These are phyloP conservation scores for Cistogaster globosa DNA, from an alignment of 2,888 invertebrate species.

Conservation along the genomic window DNA sequence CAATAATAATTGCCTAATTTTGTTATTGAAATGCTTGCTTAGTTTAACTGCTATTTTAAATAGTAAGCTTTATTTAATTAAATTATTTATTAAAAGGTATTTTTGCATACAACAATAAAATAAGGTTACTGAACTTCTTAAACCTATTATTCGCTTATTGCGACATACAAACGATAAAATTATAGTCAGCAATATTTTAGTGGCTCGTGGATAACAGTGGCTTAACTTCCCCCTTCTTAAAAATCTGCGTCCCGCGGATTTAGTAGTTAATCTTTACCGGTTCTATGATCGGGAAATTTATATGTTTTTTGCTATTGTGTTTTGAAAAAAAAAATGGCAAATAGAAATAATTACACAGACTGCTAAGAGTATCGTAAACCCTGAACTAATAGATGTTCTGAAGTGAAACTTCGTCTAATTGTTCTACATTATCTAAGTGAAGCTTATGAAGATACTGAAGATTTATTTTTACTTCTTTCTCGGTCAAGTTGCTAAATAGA, in stretches of 20 bases:
- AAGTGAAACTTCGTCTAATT: slow-evolving; percentile 14
- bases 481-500: slow-evolving; percentile 15
- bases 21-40: too few relatives aligned
- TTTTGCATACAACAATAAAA: slow-evolving; percentile 1
- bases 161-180: slow-evolving; percentile 2
- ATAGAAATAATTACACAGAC: slow-evolving; percentile 3
- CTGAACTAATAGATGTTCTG: slow-evolving; percentile 12
- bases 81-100: not conserved
- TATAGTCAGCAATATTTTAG: slow-evolving; percentile 5
- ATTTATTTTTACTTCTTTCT: slow-evolving; percentile 36
- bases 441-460: slow-evolving; percentile 32
- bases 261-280: slow-evolving; percentile 3
- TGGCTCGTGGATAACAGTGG: slow-evolving; percentile 12
- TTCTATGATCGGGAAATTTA: not conserved
- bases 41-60: not conserved
- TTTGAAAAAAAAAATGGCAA: slow-evolving; percentile 5
- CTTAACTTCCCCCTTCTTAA: slow-evolving; percentile 18
- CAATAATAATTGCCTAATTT: not conserved
- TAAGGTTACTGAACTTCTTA: slow-evolving; percentile 1
- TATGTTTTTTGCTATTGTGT: not conserved
- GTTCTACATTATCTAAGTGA: slow-evolving; percentile 20
- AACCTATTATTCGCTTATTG: slow-evolving; percentile 2
- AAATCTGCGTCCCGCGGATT: slow-evolving; percentile 20
- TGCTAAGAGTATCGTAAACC: not conserved
- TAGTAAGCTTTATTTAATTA: not conserved